Evolutionary conservation across 37 sponge, comb jelly and placozoan species (phyloP), one percentile per base, ranked within the genome.

Genomic region (Corticium candelabrum): DNA sequence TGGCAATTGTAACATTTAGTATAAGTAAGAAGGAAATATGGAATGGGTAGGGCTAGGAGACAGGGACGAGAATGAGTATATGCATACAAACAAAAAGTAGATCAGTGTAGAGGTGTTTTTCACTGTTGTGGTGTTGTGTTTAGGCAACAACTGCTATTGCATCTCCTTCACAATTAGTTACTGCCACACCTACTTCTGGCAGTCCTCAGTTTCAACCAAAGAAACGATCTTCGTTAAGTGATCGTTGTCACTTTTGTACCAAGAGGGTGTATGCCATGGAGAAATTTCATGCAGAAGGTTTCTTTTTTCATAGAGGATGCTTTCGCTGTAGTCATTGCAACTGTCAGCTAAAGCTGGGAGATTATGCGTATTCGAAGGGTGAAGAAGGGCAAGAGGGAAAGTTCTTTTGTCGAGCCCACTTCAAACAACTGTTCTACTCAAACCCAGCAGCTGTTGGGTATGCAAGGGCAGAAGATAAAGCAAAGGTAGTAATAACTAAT

Each of bases 181-280:
- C n/a, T n/a, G n/a, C n/a, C n/a, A n/a, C n/a, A n/a, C n/a, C n/a
- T n/a, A n/a, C n/a, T n/a, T n/a, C n/a, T n/a, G n/a, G n/a, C n/a
- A n/a, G n/a, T n/a, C 27, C 27, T 27, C 27, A 56, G 21, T 56
- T 56, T 56, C 67, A 56, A 56, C 67, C 21, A 15, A 27, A 72
- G 15, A 15, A 15, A 27, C 37, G 15, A 72, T 72, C 21, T 27
- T 72, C 37, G 15, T 11, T 27, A 27, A 36, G 37, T 27, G 74
- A 29, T 34, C 3, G 75, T 5, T 95, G 96, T 69, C 83, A 78
- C 88, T 89, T 89, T 72, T 95, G 96, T 70, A 30, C 37, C 32
- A 89, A 86, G 75, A 30, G 74, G 11, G 86, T 91, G 11, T 95
- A 95, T 81, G 71, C 89, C 34, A 87, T 92, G 85, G 96, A 95